Base-by-base conservation (phyloP, 2,888 invertebrate species). In the Agrotis puta region DNA sequence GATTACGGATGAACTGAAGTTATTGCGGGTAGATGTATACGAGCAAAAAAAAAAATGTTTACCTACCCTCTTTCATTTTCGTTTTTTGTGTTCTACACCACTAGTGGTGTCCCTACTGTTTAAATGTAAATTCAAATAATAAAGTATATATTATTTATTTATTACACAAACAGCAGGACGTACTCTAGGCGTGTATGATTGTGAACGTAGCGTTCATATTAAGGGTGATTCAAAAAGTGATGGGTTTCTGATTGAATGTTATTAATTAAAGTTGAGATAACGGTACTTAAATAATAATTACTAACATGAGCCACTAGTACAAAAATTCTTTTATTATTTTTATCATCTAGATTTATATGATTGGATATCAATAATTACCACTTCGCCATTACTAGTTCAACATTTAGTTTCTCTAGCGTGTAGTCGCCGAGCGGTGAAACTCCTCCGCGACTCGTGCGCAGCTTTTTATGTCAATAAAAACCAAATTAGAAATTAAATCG, bases 351-450 rank as follows among this genome's bases (percentile, higher is more conserved):
- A 53, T 13, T 50, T 11, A 54, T n/a, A 53, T 27, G 47, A 48
- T 50, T 51, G 43, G 16, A 72, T 66, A 54, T 79, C 45, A 57
- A 53, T 47, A 64, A 22, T 16, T 27, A 61, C 24, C 11, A 24
- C 45, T 62, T 53, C 18, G 14, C 63, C 68, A 79, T 67, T 67
- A 58, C 64, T 48, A 22, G 79, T 54, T 39, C 11, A 43, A 50
- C 54, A 63, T 54, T 54, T 13, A 67, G 54, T 83, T 79, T 79
- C 83, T 80, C 83, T 79, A 79, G 81, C 84, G 68, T 79, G 83
- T 50, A 43, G 61, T 22, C 13, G 39, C 11, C 2, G 2, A 39
- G 39, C 39, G 61, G 79, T 74, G 80, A 79, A 79, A 79, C 64
- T 20, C 24, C 65, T 27, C 22, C 27, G 39, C 50, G 39, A 58